Evolutionary conservation across 2,888 invertebrate species (phyloP).

Genomic region (Oxystoma pomonae): DNA sequence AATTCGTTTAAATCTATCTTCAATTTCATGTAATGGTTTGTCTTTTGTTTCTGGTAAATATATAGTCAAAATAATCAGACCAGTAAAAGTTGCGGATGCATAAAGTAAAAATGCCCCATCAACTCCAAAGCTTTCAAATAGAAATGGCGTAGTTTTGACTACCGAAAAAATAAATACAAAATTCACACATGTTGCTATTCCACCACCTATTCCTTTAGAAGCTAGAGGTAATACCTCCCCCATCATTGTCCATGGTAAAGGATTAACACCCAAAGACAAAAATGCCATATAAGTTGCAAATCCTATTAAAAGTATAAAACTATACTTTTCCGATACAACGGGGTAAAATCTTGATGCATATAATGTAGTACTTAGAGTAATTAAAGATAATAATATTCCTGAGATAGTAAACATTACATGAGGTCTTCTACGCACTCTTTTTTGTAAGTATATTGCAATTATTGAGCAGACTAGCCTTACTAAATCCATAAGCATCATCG

Average conservation of each 20-base stretch:
- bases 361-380: constrained; percentile 10
- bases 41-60: constrained; percentile 20
- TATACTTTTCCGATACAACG: background rate
- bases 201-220: constrained; percentile 19
- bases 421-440: constrained; percentile 11
- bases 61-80: constrained; percentile 9
- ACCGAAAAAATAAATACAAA: constrained; percentile 19
- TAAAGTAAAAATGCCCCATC: constrained; percentile 14
- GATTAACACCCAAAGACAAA: constrained; percentile 13
- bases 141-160: constrained; percentile 20
- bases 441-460: constrained; percentile 15
- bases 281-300: constrained; percentile 14
- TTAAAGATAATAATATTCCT: constrained; percentile 13
- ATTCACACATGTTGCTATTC: constrained; percentile 15
- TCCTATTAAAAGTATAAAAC: constrained; percentile 6
- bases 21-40: constrained; percentile 21
- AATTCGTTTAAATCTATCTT: constrained; percentile 14
- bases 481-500: constrained; percentile 20
- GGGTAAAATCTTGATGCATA: background rate
- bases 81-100: constrained; percentile 8
- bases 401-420: constrained; percentile 15
- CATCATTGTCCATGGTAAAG: constrained; percentile 19
- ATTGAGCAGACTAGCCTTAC: constrained; percentile 14
- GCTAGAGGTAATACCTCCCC: constrained; percentile 18
- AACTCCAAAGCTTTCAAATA: constrained; percentile 10